These are phyloP conservation scores for Rachycentron canadum DNA, from an alignment of 2,797 vertebrate genomes.

Conservation along the genomic window DNA sequence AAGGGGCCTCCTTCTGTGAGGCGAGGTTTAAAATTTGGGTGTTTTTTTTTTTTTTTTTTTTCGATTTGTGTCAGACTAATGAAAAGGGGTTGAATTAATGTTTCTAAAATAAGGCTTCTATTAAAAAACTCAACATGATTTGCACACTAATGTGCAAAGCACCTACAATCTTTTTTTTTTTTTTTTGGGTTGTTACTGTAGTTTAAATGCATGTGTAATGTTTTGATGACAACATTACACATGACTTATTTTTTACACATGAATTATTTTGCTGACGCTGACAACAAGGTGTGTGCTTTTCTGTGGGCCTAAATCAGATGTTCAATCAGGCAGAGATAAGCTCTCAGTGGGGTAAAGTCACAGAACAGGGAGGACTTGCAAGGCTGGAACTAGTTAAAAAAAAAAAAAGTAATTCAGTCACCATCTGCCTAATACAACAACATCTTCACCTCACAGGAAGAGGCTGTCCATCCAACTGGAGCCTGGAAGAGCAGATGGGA, in stretches of 20 bases:
- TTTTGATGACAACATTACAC: neutral
- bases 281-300: neutral
- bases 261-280: neutral
- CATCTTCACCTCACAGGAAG: constrained; percentile 40
- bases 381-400: constrained; percentile 22
- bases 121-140: constrained; percentile 21
- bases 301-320: neutral
- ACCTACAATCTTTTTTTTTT: neutral
- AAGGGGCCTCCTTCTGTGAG: constrained; percentile 30
- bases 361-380: constrained; percentile 3
- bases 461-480: constrained; percentile 22
- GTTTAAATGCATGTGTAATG: neutral
- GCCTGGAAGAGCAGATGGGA: constrained; percentile 26
- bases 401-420: constrained; percentile 34
- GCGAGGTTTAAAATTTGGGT: constrained; percentile 20
- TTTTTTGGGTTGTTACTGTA: neutral
- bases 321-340: neutral
- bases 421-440: constrained; percentile 36
- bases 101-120: neutral
- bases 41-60: too few relatives aligned
- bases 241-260: too few relatives aligned
- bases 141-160: neutral
- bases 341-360: constrained; percentile 8
- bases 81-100: neutral
- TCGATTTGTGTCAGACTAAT: neutral